phyloP scores from a whole-genome alignment of 2,113 vertebrate genomes.

The Saguinus imperator region DNA sequence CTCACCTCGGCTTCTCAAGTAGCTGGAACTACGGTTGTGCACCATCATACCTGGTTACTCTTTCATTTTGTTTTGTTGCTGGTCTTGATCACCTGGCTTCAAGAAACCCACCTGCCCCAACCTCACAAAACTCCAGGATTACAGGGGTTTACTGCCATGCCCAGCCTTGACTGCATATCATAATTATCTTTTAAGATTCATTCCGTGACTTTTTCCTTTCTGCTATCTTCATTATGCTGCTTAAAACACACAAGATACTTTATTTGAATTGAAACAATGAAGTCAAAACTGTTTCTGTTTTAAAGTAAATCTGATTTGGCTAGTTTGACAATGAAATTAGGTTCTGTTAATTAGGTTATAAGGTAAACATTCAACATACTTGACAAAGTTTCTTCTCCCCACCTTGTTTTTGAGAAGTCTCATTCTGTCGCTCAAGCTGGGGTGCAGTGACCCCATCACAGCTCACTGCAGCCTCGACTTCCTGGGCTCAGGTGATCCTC shows the following conservation, averaged over 20 bases:
- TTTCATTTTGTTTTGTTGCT: not conserved
- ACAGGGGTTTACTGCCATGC: not conserved
- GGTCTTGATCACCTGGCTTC: not conserved
- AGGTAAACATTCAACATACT: not conserved
- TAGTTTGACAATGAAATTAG: not conserved
- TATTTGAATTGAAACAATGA: conserved; percentile 39
- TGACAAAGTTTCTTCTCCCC: not conserved
- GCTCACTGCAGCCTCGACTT: too few relatives aligned
- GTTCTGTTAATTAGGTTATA: not conserved
- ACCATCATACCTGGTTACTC: not conserved
- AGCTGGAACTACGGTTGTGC: not conserved
- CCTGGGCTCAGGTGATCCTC: too few relatives aligned
- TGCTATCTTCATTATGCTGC: conserved; percentile 1
- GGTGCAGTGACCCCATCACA: too few relatives aligned
- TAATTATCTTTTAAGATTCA: conserved; percentile 27
- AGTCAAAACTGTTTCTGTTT: not conserved
- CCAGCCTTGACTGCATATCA: not conserved
- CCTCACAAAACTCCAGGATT: not conserved
- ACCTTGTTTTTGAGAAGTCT: too few relatives aligned
- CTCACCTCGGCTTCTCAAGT: not conserved
- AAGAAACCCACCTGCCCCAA: not conserved
- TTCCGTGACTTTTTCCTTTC: not conserved
- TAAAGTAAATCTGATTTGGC: not conserved
- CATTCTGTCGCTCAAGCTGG: too few relatives aligned
- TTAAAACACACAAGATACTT: not conserved